Evolutionary conservation across 2,797 vertebrate genomes (phyloP).

Genomic region (Rhinella marina): DNA sequence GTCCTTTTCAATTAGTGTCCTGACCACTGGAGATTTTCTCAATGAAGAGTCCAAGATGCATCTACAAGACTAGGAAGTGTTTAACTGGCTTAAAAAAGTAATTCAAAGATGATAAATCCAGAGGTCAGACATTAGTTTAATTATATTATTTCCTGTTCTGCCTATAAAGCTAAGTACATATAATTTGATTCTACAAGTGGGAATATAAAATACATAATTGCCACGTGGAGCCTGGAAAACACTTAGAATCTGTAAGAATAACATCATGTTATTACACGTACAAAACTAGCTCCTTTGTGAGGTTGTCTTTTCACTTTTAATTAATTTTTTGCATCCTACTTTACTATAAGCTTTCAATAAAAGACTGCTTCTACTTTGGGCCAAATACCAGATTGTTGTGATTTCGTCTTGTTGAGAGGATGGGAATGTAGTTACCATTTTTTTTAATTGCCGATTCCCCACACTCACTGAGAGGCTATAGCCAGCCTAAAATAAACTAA

Average conservation of each 20-base stretch:
- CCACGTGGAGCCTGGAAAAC: neutral
- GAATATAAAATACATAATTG: constrained; percentile 11
- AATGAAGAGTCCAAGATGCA: constrained; percentile 16
- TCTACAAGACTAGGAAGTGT: neutral
- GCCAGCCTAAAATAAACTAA: too few relatives aligned
- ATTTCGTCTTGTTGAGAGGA: too few relatives aligned
- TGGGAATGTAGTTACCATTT: neutral
- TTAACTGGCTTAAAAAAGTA: neutral
- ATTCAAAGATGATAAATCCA: neutral
- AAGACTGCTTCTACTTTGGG: neutral
- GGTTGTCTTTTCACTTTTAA: neutral
- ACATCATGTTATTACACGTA: neutral
- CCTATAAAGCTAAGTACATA: neutral
- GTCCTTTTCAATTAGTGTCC: constrained; percentile 36
- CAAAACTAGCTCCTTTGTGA: neutral
- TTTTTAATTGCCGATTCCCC: neutral
- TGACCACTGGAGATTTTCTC: neutral
- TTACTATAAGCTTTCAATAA: neutral
- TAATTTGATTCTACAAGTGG: neutral
- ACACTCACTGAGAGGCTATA: neutral
- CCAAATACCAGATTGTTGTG: neutral
- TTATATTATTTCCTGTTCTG: neutral
- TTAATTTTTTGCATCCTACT: neutral
- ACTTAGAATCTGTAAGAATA: neutral
- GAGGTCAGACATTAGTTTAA: neutral